A percentile compares a stretch with the other conserved stretches of the same genome.
These are phyloP conservation scores for Latrodectus elegans DNA, from an alignment of 2,888 invertebrate genomes.

Conservation along the genomic window DNA sequence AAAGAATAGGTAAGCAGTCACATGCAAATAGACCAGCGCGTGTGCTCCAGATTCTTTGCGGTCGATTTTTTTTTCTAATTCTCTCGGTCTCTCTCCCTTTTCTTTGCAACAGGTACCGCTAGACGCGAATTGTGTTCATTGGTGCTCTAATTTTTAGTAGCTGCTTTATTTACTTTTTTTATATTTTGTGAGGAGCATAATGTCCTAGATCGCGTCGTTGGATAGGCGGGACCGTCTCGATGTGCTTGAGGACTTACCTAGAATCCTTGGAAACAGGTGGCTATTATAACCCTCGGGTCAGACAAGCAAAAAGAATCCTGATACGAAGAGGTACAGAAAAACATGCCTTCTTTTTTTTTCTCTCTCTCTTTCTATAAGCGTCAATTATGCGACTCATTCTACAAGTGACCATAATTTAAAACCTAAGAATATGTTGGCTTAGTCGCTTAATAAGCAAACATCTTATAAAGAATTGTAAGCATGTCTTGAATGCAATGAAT, in stretches of 20 bases:
- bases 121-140: constrained; percentile 55
- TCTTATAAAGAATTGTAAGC: no score
- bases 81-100: constrained; percentile 11
- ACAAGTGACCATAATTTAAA: no score
- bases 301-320: constrained; percentile 16
- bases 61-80: background rate
- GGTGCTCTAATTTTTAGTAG: constrained; percentile 54
- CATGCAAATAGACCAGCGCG: constrained; percentile 49
- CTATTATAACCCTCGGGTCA: constrained; percentile 52
- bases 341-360: constrained; percentile 16
- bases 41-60: constrained; percentile 53
- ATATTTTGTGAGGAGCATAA: constrained; percentile 35
- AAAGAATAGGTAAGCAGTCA: constrained; percentile 31
- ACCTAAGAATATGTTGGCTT: no score
- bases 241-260: constrained; percentile 40
- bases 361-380: background rate
- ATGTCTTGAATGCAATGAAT: no score
- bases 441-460: no score
- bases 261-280: constrained; percentile 36
- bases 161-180: constrained; percentile 51
- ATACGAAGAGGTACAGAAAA: constrained; percentile 55
- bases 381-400: constrained; percentile 38
- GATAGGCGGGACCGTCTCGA: constrained; percentile 56
- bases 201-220: constrained; percentile 51
- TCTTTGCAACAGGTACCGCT: constrained; percentile 50